Evolutionary conservation across 1,140 invertebrate genomes (phyloP).

Genomic region (Dufourea novaeangliae): DNA sequence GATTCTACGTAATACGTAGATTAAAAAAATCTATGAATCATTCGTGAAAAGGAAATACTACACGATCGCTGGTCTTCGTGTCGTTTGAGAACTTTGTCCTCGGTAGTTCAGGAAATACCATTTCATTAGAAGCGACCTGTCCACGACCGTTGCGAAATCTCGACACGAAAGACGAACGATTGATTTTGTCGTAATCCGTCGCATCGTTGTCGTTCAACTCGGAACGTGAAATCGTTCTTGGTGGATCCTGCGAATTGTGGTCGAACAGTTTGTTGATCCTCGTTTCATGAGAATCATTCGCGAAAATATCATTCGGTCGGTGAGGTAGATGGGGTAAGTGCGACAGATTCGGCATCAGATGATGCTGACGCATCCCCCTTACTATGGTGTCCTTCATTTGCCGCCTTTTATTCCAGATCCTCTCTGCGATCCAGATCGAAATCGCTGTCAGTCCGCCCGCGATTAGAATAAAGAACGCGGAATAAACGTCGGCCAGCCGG

Average conservation of each 20-base stretch:
- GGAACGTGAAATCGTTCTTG: too few species aligned
- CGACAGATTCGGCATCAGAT: constrained; percentile 44
- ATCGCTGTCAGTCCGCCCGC: constrained; percentile 70
- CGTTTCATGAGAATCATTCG: too few species aligned
- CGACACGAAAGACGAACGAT: neutral
- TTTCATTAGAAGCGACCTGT: neutral
- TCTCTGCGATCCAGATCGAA: constrained; percentile 66
- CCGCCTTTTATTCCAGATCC: constrained; percentile 71
- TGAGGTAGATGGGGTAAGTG: neutral
- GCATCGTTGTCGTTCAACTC: neutral
- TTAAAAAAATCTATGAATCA: constrained; percentile 6
- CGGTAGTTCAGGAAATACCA: neutral
- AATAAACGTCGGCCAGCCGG: constrained; percentile 77
- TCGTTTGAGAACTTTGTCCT: neutral
- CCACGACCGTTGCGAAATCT: constrained; percentile 4
- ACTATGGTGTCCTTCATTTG: constrained; percentile 57
- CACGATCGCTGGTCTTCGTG: neutral
- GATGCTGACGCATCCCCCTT: constrained; percentile 47
- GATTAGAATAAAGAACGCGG: constrained; percentile 75
- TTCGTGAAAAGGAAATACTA: constrained; percentile 55
- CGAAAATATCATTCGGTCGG: too few species aligned
- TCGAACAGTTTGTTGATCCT: too few species aligned
- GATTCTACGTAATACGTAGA: neutral
- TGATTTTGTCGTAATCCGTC: neutral
- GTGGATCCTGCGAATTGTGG: neutral